Evolutionary conservation across 2,797 vertebrate genomes (phyloP).

Genomic region (Xiphophorus birchmanni): DNA sequence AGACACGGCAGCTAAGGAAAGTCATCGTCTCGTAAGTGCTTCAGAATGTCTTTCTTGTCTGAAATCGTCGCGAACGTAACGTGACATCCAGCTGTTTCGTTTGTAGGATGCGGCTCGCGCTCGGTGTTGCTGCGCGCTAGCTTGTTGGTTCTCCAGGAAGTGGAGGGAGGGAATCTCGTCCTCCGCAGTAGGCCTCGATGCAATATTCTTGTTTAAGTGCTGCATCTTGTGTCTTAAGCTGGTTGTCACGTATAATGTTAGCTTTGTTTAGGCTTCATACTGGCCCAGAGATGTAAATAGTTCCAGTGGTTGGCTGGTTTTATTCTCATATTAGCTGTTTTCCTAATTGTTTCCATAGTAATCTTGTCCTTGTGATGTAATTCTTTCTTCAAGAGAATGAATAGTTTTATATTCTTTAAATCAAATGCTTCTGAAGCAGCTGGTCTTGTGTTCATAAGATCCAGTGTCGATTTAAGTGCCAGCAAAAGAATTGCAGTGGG

Average conservation of each 20-base stretch:
- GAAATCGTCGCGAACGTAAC: not conserved
- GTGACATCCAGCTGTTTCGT: conserved; percentile 6
- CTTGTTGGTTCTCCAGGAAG: conserved; percentile 74
- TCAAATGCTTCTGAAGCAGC: not conserved
- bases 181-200: conserved; percentile 65
- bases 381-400: conserved; percentile 23
- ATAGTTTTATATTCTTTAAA: conserved; percentile 14
- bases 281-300: not conserved
- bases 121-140: conserved; percentile 50
- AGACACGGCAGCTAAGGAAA: conserved; percentile 53
- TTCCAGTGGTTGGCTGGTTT: conserved; percentile 26
- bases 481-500: not conserved
- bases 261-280: not conserved
- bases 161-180: conserved; percentile 41
- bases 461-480: not conserved
- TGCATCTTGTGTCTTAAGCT: not conserved
- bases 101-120: conserved; percentile 36
- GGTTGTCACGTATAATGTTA: not conserved
- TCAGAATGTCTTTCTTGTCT: conserved; percentile 22
- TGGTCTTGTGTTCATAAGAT: not conserved
- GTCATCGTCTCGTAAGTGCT: conserved; percentile 71
- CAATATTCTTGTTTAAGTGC: conserved; percentile 16
- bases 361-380: conserved; percentile 64
- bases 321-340: conserved; percentile 46
- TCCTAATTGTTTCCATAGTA: conserved; percentile 81